A percentile compares a stretch with the other conserved stretches of the same genome.
Evolutionary conservation across 2,888 invertebrate species (phyloP).

Genomic region (Yponomeuta malinellus): DNA sequence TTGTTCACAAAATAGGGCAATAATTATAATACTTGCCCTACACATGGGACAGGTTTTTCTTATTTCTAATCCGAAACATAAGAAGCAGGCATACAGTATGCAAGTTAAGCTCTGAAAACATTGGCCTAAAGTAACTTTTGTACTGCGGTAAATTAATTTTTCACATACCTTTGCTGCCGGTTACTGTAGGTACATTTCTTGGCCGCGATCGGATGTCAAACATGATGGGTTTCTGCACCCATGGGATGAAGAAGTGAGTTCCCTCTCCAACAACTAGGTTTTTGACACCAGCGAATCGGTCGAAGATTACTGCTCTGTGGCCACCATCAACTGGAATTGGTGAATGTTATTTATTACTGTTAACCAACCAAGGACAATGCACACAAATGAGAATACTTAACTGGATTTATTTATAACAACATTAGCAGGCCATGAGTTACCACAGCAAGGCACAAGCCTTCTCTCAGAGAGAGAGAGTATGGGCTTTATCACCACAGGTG

Average conservation of each 20-base stretch:
- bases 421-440: too few species aligned
- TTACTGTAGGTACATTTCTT: constrained; percentile 96
- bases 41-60: too few species aligned
- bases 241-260: constrained; percentile 98
- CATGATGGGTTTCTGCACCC: constrained; percentile 98
- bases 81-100: too few species aligned
- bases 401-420: too few species aligned
- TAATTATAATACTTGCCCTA: too few species aligned
- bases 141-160: not conserved
- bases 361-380: too few species aligned
- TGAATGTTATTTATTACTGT: not conserved
- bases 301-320: constrained; percentile 99
- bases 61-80: too few species aligned
- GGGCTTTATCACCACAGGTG: too few species aligned
- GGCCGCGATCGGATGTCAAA: constrained; percentile 98
- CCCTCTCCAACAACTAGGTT: constrained; percentile 96
- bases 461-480: too few species aligned
- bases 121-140: not conserved
- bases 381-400: too few species aligned
- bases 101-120: too few species aligned
- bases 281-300: constrained; percentile 97
- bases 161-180: constrained; percentile 93
- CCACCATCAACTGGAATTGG: constrained; percentile 92
- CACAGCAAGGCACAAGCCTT: too few species aligned
- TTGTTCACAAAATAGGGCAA: not conserved